Conservation (phyloP, 2,888 invertebrate species). For the Hecatera dysodea region DNA sequence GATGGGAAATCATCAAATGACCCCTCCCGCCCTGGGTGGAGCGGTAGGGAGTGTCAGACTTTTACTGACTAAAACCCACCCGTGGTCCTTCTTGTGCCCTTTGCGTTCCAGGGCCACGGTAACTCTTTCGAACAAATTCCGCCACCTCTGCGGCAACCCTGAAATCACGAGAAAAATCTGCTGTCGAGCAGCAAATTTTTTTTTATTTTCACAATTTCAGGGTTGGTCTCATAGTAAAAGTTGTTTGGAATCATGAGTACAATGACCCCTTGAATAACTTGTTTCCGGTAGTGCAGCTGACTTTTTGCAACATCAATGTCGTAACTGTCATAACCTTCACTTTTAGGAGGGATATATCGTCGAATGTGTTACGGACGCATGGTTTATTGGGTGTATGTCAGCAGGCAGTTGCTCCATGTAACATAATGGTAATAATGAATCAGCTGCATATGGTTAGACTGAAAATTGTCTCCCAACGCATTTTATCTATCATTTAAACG, state of each 20-base stretch:
- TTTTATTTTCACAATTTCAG: neutral
- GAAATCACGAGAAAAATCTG: too few relatives aligned
- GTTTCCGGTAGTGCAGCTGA: slow-evolving; percentile 15
- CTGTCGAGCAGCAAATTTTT: neutral
- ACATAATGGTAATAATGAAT: neutral
- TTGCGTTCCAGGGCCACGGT: too few relatives aligned
- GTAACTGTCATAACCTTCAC: slow-evolving; percentile 35
- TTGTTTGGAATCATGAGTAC: neutral
- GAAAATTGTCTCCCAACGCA: neutral
- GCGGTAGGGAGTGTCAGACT: too few relatives aligned
- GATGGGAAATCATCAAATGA: too few relatives aligned
- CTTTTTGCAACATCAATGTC: slow-evolving; percentile 14
- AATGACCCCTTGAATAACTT: slow-evolving; percentile 10
- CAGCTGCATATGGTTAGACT: neutral
- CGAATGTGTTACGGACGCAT: neutral
- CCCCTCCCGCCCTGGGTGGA: too few relatives aligned
- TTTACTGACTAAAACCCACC: too few relatives aligned
- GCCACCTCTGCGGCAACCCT: too few relatives aligned
- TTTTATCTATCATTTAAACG: too few relatives aligned
- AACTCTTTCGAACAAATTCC: too few relatives aligned
- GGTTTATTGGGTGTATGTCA: neutral
- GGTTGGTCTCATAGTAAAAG: neutral
- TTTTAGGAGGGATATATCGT: slow-evolving; percentile 1
- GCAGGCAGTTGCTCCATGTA: neutral
- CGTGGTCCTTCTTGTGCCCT: too few relatives aligned